These are phyloP conservation scores for Astyanax mexicanus DNA, from an alignment of 2,797 vertebrate genomes.

Conservation along the genomic window DNA sequence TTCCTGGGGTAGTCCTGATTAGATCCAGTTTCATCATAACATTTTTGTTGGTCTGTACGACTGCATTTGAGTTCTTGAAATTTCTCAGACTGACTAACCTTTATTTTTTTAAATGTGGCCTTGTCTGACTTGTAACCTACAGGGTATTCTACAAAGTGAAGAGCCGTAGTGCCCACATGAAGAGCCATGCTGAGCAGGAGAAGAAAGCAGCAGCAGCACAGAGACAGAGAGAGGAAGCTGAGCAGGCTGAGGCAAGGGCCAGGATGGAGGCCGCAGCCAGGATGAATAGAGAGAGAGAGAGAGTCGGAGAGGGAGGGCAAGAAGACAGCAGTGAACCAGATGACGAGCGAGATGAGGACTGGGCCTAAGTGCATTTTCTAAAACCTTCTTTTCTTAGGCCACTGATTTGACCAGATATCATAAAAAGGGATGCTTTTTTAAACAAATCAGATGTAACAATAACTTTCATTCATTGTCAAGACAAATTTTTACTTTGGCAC, in stretches of 20 bases:
- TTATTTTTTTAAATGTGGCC: too few species aligned
- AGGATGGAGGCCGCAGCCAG: constrained; percentile 46
- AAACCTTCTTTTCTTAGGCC: not conserved
- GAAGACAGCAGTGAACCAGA: constrained; percentile 74
- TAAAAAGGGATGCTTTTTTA: not conserved
- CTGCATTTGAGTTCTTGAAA: too few species aligned
- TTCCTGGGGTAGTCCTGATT: too few species aligned
- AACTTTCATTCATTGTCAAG: too few species aligned
- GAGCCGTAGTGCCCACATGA: constrained; percentile 99
- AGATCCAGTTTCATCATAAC: too few species aligned
- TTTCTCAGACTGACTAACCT: too few species aligned
- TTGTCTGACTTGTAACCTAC: constrained; percentile 9
- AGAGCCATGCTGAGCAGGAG: constrained; percentile 97
- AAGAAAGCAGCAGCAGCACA: constrained; percentile 93
- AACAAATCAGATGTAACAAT: too few species aligned
- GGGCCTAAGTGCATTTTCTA: constrained; percentile 68
- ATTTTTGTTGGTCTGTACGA: too few species aligned
- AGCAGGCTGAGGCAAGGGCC: constrained; percentile 68
- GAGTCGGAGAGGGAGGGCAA: constrained; percentile 59
- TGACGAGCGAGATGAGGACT: constrained; percentile 79
- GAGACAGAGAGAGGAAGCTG: constrained; percentile 85
- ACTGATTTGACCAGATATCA: not conserved
- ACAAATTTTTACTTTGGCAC: too few species aligned
- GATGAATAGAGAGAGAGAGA: constrained; percentile 21
- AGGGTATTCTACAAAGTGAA: constrained; percentile 98